These are phyloP conservation scores for Lindbergichthys nudifrons DNA, from an alignment of 2,797 vertebrate genomes.

Conservation along the genomic window DNA sequence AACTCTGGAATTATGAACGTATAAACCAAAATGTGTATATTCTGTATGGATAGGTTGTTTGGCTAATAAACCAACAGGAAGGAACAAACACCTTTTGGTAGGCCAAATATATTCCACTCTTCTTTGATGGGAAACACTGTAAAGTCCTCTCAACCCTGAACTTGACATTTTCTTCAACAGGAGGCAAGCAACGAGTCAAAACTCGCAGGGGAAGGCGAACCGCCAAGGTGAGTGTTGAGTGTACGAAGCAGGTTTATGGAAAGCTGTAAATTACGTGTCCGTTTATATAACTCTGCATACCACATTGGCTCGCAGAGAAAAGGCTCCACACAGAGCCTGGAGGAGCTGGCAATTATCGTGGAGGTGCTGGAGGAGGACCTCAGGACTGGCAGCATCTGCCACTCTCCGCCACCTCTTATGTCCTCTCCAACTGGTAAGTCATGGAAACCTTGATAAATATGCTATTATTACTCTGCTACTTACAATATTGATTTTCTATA, in stretches of 20 bases:
- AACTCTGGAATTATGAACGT: neutral
- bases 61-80: neutral
- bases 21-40: neutral
- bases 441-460: neutral
- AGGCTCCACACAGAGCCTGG: conserved; percentile 73
- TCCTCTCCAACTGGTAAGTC: conserved; percentile 28
- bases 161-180: conserved; percentile 53
- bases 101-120: neutral
- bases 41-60: neutral
- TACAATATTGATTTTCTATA: too few species aligned
- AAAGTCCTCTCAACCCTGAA: neutral
- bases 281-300: neutral
- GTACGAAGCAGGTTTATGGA: neutral
- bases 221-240: conserved; percentile 74
- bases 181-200: conserved; percentile 82
- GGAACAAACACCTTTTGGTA: neutral
- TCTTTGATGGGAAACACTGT: neutral
- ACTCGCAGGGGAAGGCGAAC: conserved; percentile 71
- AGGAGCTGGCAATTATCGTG: conserved; percentile 88
- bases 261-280: conserved; percentile 7
- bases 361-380: conserved; percentile 91
- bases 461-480: neutral
- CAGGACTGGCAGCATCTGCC: conserved; percentile 51
- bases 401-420: neutral
- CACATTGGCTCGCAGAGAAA: conserved; percentile 74